Base-by-base conservation (phyloP, 1,140 invertebrate genomes). In the Neotoxoptera formosana region DNA sequence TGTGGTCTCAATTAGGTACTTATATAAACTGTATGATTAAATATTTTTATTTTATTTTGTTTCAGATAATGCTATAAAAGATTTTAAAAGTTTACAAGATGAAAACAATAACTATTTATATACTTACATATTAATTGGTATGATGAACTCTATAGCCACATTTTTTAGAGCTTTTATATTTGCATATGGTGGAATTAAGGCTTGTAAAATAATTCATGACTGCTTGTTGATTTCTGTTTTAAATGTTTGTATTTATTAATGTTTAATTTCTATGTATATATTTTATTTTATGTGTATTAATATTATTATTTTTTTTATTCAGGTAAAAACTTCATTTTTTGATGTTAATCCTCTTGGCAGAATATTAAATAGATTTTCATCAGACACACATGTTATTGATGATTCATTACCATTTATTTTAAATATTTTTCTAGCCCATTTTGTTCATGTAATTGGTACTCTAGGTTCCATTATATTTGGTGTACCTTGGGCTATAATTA, bases 321-420 rank as follows among this genome's bases (percentile, higher is more conserved):
- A 99, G 98, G 97, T 98, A 6, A 97, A 97, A 95, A 96, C 98
- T 60, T 96, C 96, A 36, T 99, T 99, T 95, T 99, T 99, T 95
- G 98, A 99, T 94, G 95, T 97, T 11, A 98, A 98, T 47, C 98
- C 99, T 2, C 95, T 97, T n/a, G 99, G 99, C 9, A 96, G 98
- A 76, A 98, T 99, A 88, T 95, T 99, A 17, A 99, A 99, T 95
- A 96, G 99, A 94, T 99, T 99, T 95, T 99, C 98, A 14, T 98
- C 98, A 0, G 99, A 99, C 95, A 97, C 98, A 0, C 98, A 98
- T 95, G 98, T 98, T 3, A 96, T 99, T 20, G 99, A 99, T 95
- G 99, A 99, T 95, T 97, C 97, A 0, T 95, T 99, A 53, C 99
- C 99, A 0, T 99, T 99, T 95, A 98, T 99, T 94, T 94, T 98